Evolutionary conservation across 2,797 vertebrate genomes (phyloP).

Genomic region (Scleropages formosus): DNA sequence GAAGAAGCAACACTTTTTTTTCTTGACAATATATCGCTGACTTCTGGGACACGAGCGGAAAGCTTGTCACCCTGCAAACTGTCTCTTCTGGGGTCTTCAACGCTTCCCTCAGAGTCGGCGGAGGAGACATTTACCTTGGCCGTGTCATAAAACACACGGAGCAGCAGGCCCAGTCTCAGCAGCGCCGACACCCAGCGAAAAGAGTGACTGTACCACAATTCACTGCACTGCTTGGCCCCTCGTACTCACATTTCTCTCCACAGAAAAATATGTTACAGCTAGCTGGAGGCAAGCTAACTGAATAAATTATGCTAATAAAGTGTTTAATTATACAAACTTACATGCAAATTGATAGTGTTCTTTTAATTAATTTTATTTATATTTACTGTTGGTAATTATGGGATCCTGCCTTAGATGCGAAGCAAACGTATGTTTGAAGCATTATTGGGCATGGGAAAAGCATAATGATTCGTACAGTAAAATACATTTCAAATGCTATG

Average conservation of each 20-base stretch:
- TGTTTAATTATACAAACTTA: conserved; percentile 27
- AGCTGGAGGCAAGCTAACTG: conserved; percentile 11
- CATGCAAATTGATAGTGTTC: conserved; percentile 19
- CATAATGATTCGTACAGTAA: not conserved
- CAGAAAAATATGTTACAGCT: conserved; percentile 2
- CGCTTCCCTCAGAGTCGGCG: conserved; percentile 53
- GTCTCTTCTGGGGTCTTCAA: conserved; percentile 66
- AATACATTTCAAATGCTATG: conserved; percentile 16
- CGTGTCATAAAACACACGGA: conserved; percentile 12
- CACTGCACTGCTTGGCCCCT: conserved; percentile 10
- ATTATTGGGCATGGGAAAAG: conserved; percentile 18
- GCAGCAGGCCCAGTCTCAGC: not conserved
- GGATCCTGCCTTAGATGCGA: conserved; percentile 21
- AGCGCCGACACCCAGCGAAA: conserved; percentile 12
- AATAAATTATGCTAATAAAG: conserved; percentile 29
- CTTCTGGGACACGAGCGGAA: conserved; percentile 70
- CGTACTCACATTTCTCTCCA: not conserved
- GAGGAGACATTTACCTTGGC: not conserved
- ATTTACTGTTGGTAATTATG: not conserved
- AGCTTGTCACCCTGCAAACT: conserved; percentile 64
- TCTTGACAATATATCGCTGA: conserved; percentile 62
- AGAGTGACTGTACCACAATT: conserved; percentile 1
- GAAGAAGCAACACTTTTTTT: conserved; percentile 65
- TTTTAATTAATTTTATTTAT: conserved; percentile 21
- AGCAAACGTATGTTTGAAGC: not conserved